Conservation (phyloP, 2,113 vertebrate genomes). For the Alaudala cheleensis region DNA sequence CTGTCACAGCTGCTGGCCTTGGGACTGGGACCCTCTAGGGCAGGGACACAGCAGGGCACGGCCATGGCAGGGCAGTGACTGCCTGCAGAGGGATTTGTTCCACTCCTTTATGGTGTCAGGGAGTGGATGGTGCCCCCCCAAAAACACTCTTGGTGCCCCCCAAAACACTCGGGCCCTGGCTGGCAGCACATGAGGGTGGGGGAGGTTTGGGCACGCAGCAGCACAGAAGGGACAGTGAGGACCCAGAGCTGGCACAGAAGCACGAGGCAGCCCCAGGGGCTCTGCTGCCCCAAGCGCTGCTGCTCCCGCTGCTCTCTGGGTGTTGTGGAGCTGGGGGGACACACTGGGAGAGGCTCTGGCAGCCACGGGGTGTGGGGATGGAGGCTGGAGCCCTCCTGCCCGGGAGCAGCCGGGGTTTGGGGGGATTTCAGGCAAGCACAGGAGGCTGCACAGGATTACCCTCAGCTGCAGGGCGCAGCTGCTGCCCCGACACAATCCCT, state of each 20-base stretch:
- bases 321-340: too few relatives aligned
- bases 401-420: rapidly evolving
- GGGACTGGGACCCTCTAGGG: not conserved
- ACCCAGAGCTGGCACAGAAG: rapidly evolving
- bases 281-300: not conserved
- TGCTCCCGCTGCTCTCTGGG: not conserved
- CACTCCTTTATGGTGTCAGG: rapidly evolving
- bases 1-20: rapidly evolving
- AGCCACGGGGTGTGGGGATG: rapidly evolving
- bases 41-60: rapidly evolving
- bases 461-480: not conserved
- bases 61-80: not conserved
- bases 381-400: not conserved
- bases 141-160: not conserved
- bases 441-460: not conserved
- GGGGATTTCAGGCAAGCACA: not conserved
- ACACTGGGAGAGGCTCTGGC: rapidly evolving
- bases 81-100: not conserved
- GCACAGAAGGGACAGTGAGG: too few relatives aligned
- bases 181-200: not conserved
- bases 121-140: not conserved
- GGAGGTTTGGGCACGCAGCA: not conserved
- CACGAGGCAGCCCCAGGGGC: rapidly evolving
- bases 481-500: not conserved
- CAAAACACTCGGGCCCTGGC: rapidly evolving